Percentiles rank a stretch among this genome's conserved stretches.
Evolutionary conservation across 2,888 invertebrate genomes (phyloP).

Genomic region (Pristionchus entomophagus): DNA sequence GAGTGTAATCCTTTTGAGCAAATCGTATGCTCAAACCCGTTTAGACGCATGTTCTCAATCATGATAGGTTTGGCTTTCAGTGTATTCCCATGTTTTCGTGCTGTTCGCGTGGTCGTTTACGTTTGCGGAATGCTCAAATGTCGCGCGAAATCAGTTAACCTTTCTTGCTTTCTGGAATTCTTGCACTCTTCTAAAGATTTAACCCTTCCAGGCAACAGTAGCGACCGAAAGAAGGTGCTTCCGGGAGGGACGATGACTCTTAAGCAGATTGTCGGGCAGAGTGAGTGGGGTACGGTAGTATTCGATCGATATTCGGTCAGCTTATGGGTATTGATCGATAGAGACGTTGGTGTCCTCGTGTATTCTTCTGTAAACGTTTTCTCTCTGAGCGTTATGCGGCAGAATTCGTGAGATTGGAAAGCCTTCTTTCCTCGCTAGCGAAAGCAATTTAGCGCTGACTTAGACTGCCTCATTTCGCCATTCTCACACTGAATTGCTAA

Average conservation of each 20-base stretch:
- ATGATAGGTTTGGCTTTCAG: no score
- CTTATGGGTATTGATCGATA: background rate
- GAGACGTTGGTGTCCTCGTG: background rate
- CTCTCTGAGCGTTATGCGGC: no score
- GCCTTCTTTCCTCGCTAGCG: background rate
- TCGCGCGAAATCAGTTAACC: background rate
- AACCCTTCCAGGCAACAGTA: constrained; percentile 20
- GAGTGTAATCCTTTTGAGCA: background rate
- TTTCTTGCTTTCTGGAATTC: no score
- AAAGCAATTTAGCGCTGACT: constrained; percentile 7
- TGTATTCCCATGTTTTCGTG: background rate
- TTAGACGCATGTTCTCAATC: no score
- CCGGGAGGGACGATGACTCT: constrained; percentile 66
- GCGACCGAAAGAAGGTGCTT: background rate
- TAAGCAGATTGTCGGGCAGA: constrained; percentile 74
- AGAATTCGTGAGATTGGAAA: background rate
- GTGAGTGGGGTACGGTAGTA: constrained; percentile 58
- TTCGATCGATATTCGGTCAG: background rate
- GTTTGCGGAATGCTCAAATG: background rate
- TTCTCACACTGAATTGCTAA: background rate
- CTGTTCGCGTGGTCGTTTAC: background rate
- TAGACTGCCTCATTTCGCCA: constrained; percentile 1
- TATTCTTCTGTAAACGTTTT: no score
- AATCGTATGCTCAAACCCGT: background rate
- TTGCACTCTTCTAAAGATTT: background rate